phyloP scores from a whole-genome alignment of 2,113 vertebrate species.

The Hippocampus guttulatus region DNA sequence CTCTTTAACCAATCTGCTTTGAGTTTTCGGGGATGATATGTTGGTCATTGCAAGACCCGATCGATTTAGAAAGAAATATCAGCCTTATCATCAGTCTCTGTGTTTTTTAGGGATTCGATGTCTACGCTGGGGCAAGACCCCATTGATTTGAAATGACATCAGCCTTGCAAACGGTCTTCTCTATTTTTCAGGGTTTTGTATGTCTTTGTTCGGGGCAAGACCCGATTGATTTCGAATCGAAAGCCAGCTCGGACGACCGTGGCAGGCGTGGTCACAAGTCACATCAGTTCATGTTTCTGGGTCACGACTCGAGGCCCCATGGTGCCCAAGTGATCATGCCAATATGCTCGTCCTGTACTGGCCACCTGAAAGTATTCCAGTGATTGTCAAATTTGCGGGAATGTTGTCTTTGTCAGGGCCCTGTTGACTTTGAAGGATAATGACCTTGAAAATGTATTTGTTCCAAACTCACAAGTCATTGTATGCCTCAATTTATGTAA shows the following conservation, averaged over 20 bases:
- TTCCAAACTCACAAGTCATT: background rate
- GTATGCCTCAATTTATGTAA: background rate
- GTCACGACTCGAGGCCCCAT: background rate
- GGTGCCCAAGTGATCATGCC: background rate
- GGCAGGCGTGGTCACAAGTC: background rate
- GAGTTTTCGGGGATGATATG: background rate
- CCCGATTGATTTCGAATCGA: constrained; percentile 1
- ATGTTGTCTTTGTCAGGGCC: background rate
- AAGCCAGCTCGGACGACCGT: background rate
- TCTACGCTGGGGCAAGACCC: background rate
- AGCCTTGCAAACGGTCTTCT: background rate
- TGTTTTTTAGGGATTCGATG: constrained; percentile 1
- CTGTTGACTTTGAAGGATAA: background rate
- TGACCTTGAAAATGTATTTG: background rate
- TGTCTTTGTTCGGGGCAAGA: background rate
- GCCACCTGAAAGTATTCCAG: no score
- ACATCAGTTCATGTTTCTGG: background rate
- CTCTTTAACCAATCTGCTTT: background rate
- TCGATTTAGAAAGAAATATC: constrained; percentile 1
- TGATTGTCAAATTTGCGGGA: background rate
- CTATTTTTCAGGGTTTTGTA: constrained; percentile 1
- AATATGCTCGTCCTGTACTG: no score
- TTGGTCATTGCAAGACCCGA: background rate
- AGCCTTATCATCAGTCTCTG: background rate
- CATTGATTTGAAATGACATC: constrained; percentile 4